Base-by-base conservation (phyloP, 2,888 invertebrate genomes). In the Plusia festucae region DNA sequence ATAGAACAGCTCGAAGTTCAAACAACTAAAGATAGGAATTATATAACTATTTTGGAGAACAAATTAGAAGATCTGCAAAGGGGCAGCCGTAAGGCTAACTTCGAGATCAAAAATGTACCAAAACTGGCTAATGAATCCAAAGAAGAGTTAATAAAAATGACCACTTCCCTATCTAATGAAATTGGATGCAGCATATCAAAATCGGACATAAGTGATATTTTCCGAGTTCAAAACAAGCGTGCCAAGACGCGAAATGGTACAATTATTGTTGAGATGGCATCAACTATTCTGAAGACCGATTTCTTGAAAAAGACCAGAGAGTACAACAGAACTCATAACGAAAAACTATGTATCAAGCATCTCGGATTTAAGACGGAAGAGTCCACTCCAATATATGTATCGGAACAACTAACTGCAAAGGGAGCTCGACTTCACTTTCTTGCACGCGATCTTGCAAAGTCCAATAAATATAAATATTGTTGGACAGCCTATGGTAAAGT, bases 401-500 rank as follows among this genome's bases (percentile, higher is more conserved):
- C 57, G 2, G 57, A 57, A 46, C 53, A 60, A 4, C 20, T 60
- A 7, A 60, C 60, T 15, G 30, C 53, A 11, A 60, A 60, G 24
- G 60, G 27, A n/a, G 9, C 60, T 1, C 34, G 60, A 5, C 53
- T 60, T 16, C 44, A 53, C 18, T 60, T 53, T 16, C 18, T 60
- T 5, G 60, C 53, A 6, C 52, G 60, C 15, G 60, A 60, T 34
- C 49, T 60, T n/a, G 18, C 58, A 5, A 58, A 49, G 18, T 49
- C 58, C 4, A 27, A n/a, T 5, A 1, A 20, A 1, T 55, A 55
- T 24, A 46, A 24, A n/a, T 56, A 34, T n/a, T 60, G 53, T 20
- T 51, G 59, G 59, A 60, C 59, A 7, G 52, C 59, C 1, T 60
- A 32, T 24, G 59, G 53, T 8, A 24, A 44, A 18, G 54, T 60